Evolutionary conservation across 2,113 vertebrate genomes (phyloP), one percentile per base, ranked within the genome.

Genomic region (Apodemus speciosus): DNA sequence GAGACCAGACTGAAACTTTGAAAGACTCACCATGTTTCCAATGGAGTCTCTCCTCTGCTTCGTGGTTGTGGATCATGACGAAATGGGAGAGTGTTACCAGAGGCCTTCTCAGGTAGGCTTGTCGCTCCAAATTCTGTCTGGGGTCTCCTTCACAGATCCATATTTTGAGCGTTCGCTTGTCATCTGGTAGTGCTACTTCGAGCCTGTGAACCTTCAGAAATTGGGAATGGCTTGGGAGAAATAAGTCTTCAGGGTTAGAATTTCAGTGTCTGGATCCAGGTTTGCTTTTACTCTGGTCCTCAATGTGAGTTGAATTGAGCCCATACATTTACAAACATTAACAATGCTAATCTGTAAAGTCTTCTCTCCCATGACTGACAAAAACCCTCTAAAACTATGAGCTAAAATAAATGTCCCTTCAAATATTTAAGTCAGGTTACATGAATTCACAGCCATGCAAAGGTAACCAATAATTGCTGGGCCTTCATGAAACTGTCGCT

Each of bases 51-150:
- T 49, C 25, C 8, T 51, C 46, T 51, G 15, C 75, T 3, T 77
- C 3, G 0, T 51, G 75, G 30, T 35, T 77, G 30, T 77, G 16
- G 9, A 51, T 35, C 46, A 51, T 51, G 27, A 51, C 35, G 7
- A 60, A 23, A 72, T 72, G 9, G 8, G 38, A 86, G 32, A 64
- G 75, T 35, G 40, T 87, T 53, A 53, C 3, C 32, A 62, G 38
- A 75, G 7, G 0, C 86, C 46, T 58, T 94, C 73, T 93, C 51
- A 38, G 32, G 40, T 92, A 30, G 53, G 76, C 14, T 72, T 66
- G 32, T 0, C 0, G 32, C 30, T 87, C 2, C 1, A 4, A 49
- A 32, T 51, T 85, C 3, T 8, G 6, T 51, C 6, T n/a, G 15
- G 8, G 20, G 10, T 40, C 35, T 71, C 49, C 3, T 66, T 38